Evolutionary conservation across 2,113 vertebrate species (phyloP), one percentile per base, ranked within the genome.

Genomic region (Galbula dea): DNA sequence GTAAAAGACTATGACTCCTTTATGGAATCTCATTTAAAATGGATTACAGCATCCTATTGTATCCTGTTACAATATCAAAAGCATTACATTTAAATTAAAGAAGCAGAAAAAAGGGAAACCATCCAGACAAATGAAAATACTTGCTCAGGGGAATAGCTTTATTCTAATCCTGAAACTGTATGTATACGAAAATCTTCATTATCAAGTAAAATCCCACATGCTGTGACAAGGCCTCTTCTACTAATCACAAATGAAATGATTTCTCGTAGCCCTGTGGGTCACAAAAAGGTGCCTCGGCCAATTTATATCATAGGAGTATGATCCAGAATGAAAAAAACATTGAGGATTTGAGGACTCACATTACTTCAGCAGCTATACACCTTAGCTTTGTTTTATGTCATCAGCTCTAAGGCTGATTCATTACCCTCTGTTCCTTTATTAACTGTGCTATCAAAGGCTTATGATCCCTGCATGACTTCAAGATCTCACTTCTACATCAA

Each of bases 391-490:
- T 95, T 97, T 97, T 96, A 86, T 93, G 92, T 92, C 89, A 92
- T 87, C 89, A 95, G 29, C 55, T 88, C 48, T 79, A 85, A 66
- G 43, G 92, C 83, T 80, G 84, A 92, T 93, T 86, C 91, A 89
- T 93, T 96, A 68, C 71, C 45, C 85, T 96, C 83, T 89, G 69
- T 93, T 96, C 73, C 90, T 96, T 97, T 96, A 95, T 96, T 96
- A 97, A 94, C 72, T 89, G 79, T 94, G 82, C 94, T 97, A 93
- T 94, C 94, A 97, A 96, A 97, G 84, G 85, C 87, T 94, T 93
- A 62, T 58, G 59, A 92, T 87, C 95, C 76, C 95, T 89, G 89
- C 93, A 90, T 90, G 94, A 96, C 77, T 97, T 91, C 73, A 93
- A 83, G 78, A 94, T 96, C 95, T 96, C 89, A 93, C 93, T 96